These are phyloP conservation scores for Perccottus glenii DNA, from an alignment of 2,113 vertebrate species.

Conservation along the genomic window DNA sequence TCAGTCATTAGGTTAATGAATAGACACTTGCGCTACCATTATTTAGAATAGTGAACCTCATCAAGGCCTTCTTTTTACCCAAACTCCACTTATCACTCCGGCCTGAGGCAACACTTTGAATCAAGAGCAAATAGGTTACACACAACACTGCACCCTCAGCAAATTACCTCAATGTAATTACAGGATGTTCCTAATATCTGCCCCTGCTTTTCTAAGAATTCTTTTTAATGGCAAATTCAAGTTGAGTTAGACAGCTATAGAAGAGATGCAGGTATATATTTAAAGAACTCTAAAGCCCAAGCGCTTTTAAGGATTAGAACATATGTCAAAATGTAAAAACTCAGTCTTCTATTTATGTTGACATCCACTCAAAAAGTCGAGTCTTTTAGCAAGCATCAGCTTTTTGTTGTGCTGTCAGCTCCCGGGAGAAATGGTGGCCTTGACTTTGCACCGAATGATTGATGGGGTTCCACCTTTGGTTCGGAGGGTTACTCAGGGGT, in stretches of 20 bases:
- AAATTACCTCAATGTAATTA: background rate
- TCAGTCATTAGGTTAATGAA: constrained; percentile 58
- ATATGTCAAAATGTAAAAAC: background rate
- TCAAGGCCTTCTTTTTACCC: constrained; percentile 15
- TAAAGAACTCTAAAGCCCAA: background rate
- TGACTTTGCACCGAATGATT: constrained; percentile 64
- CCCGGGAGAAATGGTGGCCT: constrained; percentile 50
- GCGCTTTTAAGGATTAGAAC: background rate
- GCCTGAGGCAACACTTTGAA: constrained; percentile 20
- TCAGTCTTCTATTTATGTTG: background rate
- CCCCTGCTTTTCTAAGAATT: too few relatives aligned
- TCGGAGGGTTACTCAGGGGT: constrained; percentile 54
- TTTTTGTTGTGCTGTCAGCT: constrained; percentile 61
- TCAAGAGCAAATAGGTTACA: constrained; percentile 6
- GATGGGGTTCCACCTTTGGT: constrained; percentile 65
- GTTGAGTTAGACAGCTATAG: too few relatives aligned
- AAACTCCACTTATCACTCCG: constrained; percentile 26
- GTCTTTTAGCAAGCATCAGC: constrained; percentile 58
- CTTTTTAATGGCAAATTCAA: background rate
- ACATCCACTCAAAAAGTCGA: constrained; percentile 45
- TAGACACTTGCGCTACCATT: constrained; percentile 36
- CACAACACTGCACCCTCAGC: constrained; percentile 10
- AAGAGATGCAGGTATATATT: too few relatives aligned
- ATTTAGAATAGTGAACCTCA: constrained; percentile 34
- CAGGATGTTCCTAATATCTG: constrained; percentile 1